Evolutionary conservation across 2,888 invertebrate genomes (phyloP), one percentile per base, ranked within the genome.

Genomic region (Drosophila acutilabella): DNA sequence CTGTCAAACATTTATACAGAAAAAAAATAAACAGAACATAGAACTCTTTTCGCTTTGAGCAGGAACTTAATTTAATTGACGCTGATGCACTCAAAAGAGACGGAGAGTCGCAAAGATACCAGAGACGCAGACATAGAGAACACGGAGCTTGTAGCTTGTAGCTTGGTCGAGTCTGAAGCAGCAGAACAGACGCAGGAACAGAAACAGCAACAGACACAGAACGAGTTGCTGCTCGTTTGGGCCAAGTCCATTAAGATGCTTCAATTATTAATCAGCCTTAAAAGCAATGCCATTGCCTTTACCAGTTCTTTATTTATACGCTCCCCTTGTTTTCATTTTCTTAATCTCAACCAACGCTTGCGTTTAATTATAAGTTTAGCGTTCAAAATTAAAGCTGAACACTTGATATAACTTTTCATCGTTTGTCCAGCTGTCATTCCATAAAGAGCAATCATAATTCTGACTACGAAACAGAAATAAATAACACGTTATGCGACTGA

Each of bases 211-310:
- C 38, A 40, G 58, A 45, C 33, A 26, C n/a, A 53, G 58, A 79
- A 74, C 69, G 75, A 79, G 79, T 76, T 76, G 79, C 36, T 58
- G 61, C 65, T 53, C 47, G 62, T 65, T 66, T 64, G 58, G 74
- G 64, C 70, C 70, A 78, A 84, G 89, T 87, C 84, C 89, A 89
- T 89, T 89, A 84, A 80, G 85, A 88, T 67, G 88, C 70, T 71
- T 84, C 71, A 84, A 84, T 89, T 89, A 84, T 84, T 84, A 79
- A 84, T 85, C 82, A 85, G 85, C 59, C 85, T 84, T 84, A 87
- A 84, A 84, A 84, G 84, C 84, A 81, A 74, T 62, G 77, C 71
- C 81, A 74, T 56, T 65, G 71, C 53, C 58, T 71, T 75, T 60
- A 50, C 64, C 50, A 50, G 51, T 52, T 52, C 60, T 62, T 64